Percentiles rank a stretch among this genome's conserved stretches.
Evolutionary conservation across 2,888 invertebrate species (phyloP).

Genomic region (Nipponacmea schrenckii): DNA sequence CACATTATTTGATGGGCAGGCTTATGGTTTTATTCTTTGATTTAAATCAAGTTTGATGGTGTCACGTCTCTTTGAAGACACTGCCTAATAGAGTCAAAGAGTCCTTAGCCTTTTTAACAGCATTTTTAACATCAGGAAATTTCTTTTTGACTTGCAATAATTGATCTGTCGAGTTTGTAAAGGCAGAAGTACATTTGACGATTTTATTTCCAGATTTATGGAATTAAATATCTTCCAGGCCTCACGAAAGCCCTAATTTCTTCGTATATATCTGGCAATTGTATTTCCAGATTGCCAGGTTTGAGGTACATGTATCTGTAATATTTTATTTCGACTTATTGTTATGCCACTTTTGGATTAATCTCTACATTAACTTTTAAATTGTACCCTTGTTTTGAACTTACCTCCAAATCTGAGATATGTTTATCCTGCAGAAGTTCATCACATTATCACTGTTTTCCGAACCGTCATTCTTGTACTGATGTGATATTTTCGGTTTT

Average conservation of each 20-base stretch:
- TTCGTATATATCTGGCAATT: background rate
- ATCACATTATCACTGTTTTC: background rate
- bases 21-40: background rate
- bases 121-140: background rate
- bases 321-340: background rate
- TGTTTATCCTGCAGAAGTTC: background rate
- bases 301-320: background rate
- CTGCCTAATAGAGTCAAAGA: background rate
- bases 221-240: background rate
- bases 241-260: background rate
- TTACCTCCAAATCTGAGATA: background rate
- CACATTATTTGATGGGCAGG: background rate
- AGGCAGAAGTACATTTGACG: background rate
- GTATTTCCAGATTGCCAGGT: background rate
- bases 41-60: background rate
- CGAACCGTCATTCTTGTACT: background rate
- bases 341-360: background rate
- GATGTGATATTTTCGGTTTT: background rate
- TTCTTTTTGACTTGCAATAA: background rate
- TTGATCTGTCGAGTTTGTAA: background rate
- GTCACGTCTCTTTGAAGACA: background rate
- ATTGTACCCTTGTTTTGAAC: background rate
- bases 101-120: background rate
- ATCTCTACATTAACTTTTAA: background rate
- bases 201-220: background rate